These are phyloP conservation scores for Chaenocephalus aceratus DNA, from an alignment of 2,113 vertebrate species.

Conservation along the genomic window DNA sequence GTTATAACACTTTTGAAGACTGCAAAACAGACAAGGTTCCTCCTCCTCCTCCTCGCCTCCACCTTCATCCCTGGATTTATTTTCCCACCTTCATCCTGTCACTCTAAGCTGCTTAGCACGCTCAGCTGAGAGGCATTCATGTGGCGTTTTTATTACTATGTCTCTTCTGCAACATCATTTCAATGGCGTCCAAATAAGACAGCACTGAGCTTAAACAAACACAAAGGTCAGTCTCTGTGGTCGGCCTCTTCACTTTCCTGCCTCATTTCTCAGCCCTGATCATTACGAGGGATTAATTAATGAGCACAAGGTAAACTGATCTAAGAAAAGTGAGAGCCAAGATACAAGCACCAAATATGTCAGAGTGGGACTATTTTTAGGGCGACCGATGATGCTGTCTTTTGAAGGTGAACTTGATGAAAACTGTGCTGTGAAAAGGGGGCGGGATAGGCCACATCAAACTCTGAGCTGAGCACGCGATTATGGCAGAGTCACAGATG, in stretches of 20 bases:
- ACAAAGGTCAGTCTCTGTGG: conserved; percentile 48
- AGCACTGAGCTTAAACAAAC: conserved; percentile 42
- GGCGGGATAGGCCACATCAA: conserved; percentile 55
- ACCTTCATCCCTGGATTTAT: conserved; percentile 16
- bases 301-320: conserved; percentile 70
- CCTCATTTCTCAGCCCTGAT: conserved; percentile 52
- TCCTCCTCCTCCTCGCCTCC: not conserved
- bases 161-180: conserved; percentile 30
- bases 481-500: conserved; percentile 64
- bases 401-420: conserved; percentile 80
- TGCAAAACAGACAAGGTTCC: conserved; percentile 42
- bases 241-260: conserved; percentile 15
- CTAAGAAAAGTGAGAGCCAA: conserved; percentile 67
- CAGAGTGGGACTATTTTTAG: conserved; percentile 76
- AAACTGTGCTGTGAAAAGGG: conserved; percentile 65
- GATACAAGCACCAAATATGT: conserved; percentile 72
- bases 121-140: conserved; percentile 33
- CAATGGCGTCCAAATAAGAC: conserved; percentile 22
- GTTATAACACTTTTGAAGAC: conserved; percentile 14
- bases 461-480: conserved; percentile 20
- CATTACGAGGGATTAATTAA: conserved; percentile 77
- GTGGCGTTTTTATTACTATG: conserved; percentile 52
- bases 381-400: conserved; percentile 60
- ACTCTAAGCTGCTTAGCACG: conserved; percentile 33
- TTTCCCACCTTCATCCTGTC: conserved; percentile 25